Evolutionary conservation across 2,797 vertebrate species (phyloP), one percentile per base, ranked within the genome.

Genomic region (Falco concolor): DNA sequence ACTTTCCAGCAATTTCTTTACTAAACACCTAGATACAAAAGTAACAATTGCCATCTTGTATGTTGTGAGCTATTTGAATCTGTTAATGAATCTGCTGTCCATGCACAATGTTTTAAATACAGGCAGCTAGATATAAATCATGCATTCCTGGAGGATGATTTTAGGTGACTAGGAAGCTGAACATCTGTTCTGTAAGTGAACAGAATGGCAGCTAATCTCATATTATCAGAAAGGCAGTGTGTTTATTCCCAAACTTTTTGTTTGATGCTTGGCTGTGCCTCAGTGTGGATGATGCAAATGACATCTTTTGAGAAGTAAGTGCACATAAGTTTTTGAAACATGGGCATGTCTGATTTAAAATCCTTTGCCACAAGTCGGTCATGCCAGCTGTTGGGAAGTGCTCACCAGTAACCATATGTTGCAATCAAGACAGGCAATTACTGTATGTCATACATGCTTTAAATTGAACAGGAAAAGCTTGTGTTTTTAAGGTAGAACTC

Each of bases 111-210:
- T 56, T 94, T 97, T 25, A 90, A 82, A 90, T 89, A 82, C 68
- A 87, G 53, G 49, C 86, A 72, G 84, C 47, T 59, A 24, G 8
- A 61, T 87, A 67, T 8, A 96, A 95, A 89, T 87, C 74, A 79
- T 64, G 53, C 70, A 67, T 63, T 93, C 78, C 78, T 90, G 78
- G 53, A 93, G 69, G 87, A 94, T 45, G 91, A 69, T 80, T 93
- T 96, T 90, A 92, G 95, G 96, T 91, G 87, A 90, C 83, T 86
- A 90, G 91, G 94, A 96, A 96, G 90, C 89, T 77, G 87, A 97
- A 93, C 97, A 97, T 97, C 97, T 97, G 96, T 96, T 97, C 93
- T 96, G 95, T 95, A 97, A 96, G 95, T 95, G 96, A 95, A 59
- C 61, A 93, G 92, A 92, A 95, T 52, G 91, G 77, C 93, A 95